A percentile compares a stretch with the other conserved stretches of the same genome.
Conservation (phyloP, 2,113 vertebrate genomes). For the Arenaria interpres region DNA sequence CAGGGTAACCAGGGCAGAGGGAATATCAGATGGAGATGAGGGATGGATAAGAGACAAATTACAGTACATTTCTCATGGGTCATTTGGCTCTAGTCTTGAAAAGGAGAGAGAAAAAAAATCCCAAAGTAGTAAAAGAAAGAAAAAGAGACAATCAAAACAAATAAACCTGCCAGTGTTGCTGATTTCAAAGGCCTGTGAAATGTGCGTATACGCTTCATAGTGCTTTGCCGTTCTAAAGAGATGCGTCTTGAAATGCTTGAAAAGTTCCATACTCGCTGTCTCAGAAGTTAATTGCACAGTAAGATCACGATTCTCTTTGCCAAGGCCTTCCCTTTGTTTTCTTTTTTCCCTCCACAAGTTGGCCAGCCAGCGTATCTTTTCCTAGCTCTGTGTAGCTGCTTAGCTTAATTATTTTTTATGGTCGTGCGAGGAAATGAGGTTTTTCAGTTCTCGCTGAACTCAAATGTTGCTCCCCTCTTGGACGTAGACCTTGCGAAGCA, state of each 20-base stretch:
- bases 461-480: neutral
- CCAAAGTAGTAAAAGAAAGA: conserved; percentile 50
- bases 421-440: neutral
- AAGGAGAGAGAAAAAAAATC: neutral
- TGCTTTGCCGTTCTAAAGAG: conserved; percentile 1
- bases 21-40: conserved; percentile 71
- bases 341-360: neutral
- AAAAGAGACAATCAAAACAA: conserved; percentile 57
- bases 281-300: conserved; percentile 45
- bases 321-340: conserved; percentile 43
- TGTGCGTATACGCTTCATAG: conserved; percentile 13
- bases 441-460: neutral
- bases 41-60: conserved; percentile 63
- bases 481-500: neutral
- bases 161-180: conserved; percentile 64
- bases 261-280: conserved; percentile 21
- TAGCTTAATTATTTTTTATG: conserved; percentile 31
- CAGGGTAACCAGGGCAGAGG: conserved; percentile 68
- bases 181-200: conserved; percentile 48
- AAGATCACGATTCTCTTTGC: conserved; percentile 34
- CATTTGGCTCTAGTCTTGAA: conserved; percentile 66
- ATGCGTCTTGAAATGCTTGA: conserved; percentile 3
- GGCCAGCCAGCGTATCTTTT: neutral
- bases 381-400: neutral
- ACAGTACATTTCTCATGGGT: conserved; percentile 66